Evolutionary conservation across 2,113 vertebrate species (phyloP).

Genomic region (Lanius ludovicianus): DNA sequence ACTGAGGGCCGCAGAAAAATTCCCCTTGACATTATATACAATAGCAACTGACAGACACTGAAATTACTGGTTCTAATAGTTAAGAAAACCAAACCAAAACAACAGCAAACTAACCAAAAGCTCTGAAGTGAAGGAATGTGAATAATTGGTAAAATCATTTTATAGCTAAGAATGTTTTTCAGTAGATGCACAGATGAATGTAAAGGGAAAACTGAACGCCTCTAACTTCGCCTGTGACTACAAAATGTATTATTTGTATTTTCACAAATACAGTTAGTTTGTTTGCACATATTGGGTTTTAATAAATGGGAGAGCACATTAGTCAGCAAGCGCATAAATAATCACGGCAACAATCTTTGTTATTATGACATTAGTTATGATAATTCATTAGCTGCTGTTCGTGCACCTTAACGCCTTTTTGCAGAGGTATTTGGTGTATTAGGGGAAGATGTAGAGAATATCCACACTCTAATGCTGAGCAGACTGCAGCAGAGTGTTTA

Average conservation of each 20-base stretch:
- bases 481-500: constrained; percentile 7
- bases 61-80: background rate
- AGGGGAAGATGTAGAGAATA: background rate
- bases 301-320: constrained; percentile 40
- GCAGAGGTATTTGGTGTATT: background rate
- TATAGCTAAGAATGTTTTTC: background rate
- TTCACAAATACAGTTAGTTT: constrained; percentile 1
- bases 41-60: background rate
- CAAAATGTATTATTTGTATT: constrained; percentile 2
- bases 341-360: constrained; percentile 31
- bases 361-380: constrained; percentile 52
- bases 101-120: background rate
- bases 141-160: background rate
- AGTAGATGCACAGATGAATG: background rate
- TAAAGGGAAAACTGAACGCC: background rate
- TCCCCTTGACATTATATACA: background rate
- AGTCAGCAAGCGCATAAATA: constrained; percentile 25
- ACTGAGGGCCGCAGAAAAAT: background rate
- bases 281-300: constrained; percentile 13
- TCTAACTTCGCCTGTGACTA: background rate
- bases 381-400: constrained; percentile 45
- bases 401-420: background rate
- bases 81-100: background rate
- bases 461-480: background rate
- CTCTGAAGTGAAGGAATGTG: background rate